A percentile compares a stretch with the other conserved stretches of the same genome.
Conservation (phyloP, 2,113 vertebrate species). For the Oceanites oceanicus region DNA sequence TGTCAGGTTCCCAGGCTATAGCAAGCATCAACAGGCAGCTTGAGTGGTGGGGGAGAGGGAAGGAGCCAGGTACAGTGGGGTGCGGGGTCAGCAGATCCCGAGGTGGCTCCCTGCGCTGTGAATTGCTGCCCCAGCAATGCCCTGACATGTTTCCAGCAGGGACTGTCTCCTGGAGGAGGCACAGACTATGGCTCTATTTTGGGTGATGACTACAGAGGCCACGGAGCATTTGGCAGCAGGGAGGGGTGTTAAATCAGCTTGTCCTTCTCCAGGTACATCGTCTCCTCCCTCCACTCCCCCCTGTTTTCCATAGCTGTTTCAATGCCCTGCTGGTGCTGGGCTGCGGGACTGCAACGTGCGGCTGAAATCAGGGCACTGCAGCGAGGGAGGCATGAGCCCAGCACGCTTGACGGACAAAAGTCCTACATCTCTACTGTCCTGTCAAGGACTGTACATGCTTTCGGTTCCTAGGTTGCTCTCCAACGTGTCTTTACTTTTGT, state of each 20-base stretch:
- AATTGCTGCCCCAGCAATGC: background rate
- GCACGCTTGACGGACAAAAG: rapidly evolving
- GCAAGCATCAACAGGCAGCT: background rate
- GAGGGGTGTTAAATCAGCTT: background rate
- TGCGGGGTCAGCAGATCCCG: background rate
- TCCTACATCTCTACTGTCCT: background rate
- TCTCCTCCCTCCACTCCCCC: background rate
- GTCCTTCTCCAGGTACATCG: background rate
- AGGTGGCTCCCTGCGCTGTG: background rate
- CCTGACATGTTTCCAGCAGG: background rate
- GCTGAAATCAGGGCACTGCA: slow-evolving; percentile 5
- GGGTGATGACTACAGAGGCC: background rate
- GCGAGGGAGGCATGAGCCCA: background rate
- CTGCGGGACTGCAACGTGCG: rapidly evolving
- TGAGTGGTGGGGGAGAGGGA: background rate
- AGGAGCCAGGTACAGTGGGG: background rate
- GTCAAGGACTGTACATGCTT: background rate
- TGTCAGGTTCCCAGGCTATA: background rate
- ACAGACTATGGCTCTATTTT: background rate
- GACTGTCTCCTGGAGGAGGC: background rate
- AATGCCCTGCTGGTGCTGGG: background rate
- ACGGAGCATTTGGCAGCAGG: background rate
- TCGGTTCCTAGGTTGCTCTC: background rate
- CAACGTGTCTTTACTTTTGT: background rate
- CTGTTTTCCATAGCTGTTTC: background rate